Evolutionary conservation across 1,140 invertebrate species (phyloP).

Genomic region (Leptoteleia sp.): DNA sequence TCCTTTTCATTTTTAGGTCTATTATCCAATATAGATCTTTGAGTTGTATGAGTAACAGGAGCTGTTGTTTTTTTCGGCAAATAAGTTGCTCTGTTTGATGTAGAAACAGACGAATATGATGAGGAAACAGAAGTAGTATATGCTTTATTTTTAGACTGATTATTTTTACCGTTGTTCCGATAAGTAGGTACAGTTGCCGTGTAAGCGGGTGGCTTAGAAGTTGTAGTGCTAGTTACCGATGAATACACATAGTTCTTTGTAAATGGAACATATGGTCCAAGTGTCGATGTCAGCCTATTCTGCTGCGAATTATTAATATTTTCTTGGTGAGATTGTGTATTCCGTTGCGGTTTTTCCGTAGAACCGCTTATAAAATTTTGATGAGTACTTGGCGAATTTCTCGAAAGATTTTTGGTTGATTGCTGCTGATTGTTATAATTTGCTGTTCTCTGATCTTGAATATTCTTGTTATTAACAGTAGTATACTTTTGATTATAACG

Average conservation of each 20-base stretch:
- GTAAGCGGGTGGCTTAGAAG: conserved; percentile 68
- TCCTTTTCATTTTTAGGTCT: conserved; percentile 73
- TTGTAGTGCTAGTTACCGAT: conserved; percentile 67
- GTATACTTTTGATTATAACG: conserved; percentile 34
- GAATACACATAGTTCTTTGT: conserved; percentile 77
- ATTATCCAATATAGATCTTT: conserved; percentile 62
- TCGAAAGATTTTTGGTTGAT: conserved; percentile 47
- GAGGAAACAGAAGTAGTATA: conserved; percentile 54
- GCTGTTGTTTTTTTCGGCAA: conserved; percentile 71
- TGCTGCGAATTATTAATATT: conserved; percentile 73
- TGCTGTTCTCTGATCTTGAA: conserved; percentile 10
- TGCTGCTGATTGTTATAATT: conserved; percentile 51
- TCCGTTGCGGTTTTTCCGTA: conserved; percentile 72
- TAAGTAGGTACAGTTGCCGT: conserved; percentile 71
- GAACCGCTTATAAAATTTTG: conserved; percentile 70
- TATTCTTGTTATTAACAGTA: conserved; percentile 16
- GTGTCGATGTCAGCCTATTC: conserved; percentile 73
- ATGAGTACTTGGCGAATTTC: conserved; percentile 56
- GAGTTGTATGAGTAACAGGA: conserved; percentile 29
- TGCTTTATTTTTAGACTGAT: conserved; percentile 61
- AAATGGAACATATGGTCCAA: conserved; percentile 76
- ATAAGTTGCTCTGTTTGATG: conserved; percentile 71
- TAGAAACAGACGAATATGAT: conserved; percentile 60
- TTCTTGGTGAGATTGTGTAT: conserved; percentile 50
- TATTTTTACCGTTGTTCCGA: conserved; percentile 60